Percentiles rank a stretch among this genome's conserved stretches.
Evolutionary conservation across 2,888 invertebrate genomes (phyloP).

Genomic region (Chymomyza caudatula): DNA sequence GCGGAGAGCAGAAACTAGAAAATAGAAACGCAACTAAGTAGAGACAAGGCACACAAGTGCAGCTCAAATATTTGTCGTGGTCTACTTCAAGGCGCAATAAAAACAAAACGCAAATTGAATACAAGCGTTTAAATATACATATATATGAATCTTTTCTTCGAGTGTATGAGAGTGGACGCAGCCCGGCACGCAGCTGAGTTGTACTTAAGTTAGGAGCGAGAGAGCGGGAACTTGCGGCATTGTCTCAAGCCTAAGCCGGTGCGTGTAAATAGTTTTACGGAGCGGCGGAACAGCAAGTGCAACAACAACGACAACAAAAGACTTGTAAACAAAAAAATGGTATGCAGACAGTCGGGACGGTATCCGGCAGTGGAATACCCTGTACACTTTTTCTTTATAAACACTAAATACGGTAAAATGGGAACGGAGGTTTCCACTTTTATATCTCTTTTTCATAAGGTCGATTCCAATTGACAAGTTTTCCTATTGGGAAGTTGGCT

Average conservation of each 20-base stretch:
- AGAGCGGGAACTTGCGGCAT: neutral
- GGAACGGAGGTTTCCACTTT: too few relatives aligned
- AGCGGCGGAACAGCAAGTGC: neutral
- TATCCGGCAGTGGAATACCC: too few relatives aligned
- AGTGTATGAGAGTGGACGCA: too few relatives aligned
- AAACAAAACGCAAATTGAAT: slow-evolving; percentile 52
- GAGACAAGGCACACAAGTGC: slow-evolving; percentile 36
- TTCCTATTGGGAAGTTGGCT: too few relatives aligned
- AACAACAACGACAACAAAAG: slow-evolving; percentile 38
- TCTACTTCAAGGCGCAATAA: slow-evolving; percentile 42
- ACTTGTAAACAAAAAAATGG: slow-evolving; percentile 72
- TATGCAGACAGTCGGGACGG: too few relatives aligned
- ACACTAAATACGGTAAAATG: too few relatives aligned
- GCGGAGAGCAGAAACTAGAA: neutral
- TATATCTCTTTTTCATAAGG: too few relatives aligned
- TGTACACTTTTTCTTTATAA: too few relatives aligned
- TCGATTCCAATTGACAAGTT: too few relatives aligned
- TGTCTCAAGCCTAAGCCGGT: too few relatives aligned
- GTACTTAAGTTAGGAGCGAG: too few relatives aligned
- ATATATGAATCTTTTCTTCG: neutral
- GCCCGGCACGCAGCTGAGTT: neutral
- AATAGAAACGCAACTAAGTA: neutral
- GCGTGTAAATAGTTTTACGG: neutral
- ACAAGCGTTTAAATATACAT: neutral
- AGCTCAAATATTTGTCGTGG: slow-evolving; percentile 54